A percentile compares a stretch with the other conserved stretches of the same genome.
These are phyloP conservation scores for Ceratitis capitata DNA, from an alignment of 1,140 invertebrate genomes.

Conservation along the genomic window DNA sequence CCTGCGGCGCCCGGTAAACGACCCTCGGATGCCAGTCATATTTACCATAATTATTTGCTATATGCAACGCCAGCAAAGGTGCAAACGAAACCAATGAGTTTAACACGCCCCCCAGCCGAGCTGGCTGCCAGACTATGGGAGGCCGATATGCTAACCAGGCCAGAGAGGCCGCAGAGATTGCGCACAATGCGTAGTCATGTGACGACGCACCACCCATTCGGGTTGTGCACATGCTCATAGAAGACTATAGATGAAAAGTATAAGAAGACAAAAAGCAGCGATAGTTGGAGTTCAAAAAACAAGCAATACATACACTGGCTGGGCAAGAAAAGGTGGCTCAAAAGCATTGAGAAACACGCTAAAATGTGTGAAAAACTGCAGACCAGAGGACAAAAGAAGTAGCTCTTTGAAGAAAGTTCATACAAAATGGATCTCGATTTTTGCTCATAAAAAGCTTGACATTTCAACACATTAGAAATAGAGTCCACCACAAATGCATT, in stretches of 20 bases:
- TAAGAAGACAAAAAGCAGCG: not conserved
- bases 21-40: slow-evolving; percentile 61
- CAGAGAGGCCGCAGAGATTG: slow-evolving; percentile 29
- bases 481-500: not conserved
- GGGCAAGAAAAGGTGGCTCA: not conserved
- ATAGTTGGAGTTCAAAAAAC: not conserved
- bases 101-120: slow-evolving; percentile 40
- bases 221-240: slow-evolving; percentile 66
- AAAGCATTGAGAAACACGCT: not conserved
- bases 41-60: slow-evolving; percentile 61
- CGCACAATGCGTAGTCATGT: slow-evolving; percentile 60
- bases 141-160: not conserved
- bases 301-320: not conserved
- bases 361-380: not conserved
- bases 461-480: not conserved
- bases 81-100: slow-evolving; percentile 37
- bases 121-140: slow-evolving; percentile 55
- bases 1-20: slow-evolving; percentile 53
- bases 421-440: slow-evolving; percentile 7
- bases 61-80: slow-evolving; percentile 49
- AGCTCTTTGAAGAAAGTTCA: not conserved
- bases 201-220: slow-evolving; percentile 61
- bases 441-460: not conserved
- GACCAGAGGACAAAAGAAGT: too few species aligned
- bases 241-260: not conserved